Conservation (phyloP, 2,888 invertebrate species). For the Heliconius erato region DNA sequence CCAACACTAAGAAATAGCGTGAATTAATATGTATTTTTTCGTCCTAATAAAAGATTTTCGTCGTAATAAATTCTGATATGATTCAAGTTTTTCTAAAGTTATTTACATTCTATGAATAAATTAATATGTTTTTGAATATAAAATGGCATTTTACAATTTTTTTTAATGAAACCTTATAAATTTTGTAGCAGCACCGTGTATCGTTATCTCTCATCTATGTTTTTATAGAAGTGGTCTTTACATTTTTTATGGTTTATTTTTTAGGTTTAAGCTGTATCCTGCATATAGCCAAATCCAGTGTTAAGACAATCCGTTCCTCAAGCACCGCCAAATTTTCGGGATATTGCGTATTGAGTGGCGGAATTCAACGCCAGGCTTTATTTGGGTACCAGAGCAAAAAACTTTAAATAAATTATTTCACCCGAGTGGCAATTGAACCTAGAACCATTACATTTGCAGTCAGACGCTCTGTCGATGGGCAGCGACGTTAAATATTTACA, state of each 20-base stretch:
- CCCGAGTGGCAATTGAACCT: too few species aligned
- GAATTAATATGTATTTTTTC: background rate
- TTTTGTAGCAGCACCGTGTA: background rate
- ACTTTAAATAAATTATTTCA: too few species aligned
- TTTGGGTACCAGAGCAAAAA: too few species aligned
- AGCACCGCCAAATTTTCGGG: too few species aligned
- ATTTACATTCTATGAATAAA: background rate
- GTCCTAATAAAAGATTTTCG: background rate
- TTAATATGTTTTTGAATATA: conserved; percentile 1
- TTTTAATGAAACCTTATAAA: background rate
- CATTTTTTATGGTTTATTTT: background rate
- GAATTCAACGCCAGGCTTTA: too few species aligned
- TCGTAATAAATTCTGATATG: background rate
- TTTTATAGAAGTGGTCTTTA: background rate
- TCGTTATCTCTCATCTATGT: background rate
- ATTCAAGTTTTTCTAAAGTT: background rate
- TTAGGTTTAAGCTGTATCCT: background rate
- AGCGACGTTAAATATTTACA: too few species aligned
- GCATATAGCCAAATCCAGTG: too few species aligned
- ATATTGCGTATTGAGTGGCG: too few species aligned
- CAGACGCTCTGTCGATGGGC: too few species aligned
- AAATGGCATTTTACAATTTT: background rate
- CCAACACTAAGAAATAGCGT: background rate
- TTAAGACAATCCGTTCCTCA: background rate
- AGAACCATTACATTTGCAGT: too few species aligned